phyloP scores from a whole-genome alignment of 1,140 invertebrate species.

The Bombus polaris region DNA sequence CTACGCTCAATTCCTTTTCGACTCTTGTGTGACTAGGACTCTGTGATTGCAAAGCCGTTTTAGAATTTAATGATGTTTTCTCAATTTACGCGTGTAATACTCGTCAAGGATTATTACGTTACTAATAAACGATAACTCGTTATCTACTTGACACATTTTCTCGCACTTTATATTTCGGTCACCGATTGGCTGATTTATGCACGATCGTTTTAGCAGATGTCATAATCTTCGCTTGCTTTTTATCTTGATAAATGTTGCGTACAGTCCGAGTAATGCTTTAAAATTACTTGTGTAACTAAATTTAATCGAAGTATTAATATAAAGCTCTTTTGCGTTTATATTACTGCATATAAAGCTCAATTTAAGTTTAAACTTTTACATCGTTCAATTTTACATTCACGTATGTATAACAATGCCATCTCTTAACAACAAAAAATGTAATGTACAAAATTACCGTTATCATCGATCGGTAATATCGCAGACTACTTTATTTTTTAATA shows the following conservation, averaged over 20 bases:
- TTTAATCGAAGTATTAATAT: not conserved
- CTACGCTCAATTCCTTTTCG: constrained; percentile 53
- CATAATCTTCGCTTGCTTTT: not conserved
- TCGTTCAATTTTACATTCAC: not conserved
- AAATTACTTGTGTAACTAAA: not conserved
- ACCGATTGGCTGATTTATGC: not conserved
- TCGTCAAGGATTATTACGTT: constrained; percentile 2
- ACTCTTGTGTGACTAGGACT: constrained; percentile 26
- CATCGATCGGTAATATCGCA: not conserved
- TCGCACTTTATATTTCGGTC: not conserved
- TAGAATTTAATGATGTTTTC: constrained; percentile 29
- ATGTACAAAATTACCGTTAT: not conserved
- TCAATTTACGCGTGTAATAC: constrained; percentile 4
- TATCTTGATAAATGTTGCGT: not conserved
- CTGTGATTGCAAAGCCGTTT: constrained; percentile 46
- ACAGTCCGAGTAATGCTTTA: too few relatives aligned
- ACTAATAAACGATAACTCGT: not conserved
- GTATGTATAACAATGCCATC: not conserved
- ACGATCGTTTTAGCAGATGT: not conserved
- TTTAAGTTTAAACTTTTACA: not conserved
- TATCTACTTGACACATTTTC: not conserved
- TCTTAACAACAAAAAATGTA: not conserved
- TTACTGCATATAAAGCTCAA: not conserved
- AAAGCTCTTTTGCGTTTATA: not conserved
- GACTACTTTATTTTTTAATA: not conserved